Conservation (phyloP, 2,113 vertebrate genomes). For the Ovibos moschatus region DNA sequence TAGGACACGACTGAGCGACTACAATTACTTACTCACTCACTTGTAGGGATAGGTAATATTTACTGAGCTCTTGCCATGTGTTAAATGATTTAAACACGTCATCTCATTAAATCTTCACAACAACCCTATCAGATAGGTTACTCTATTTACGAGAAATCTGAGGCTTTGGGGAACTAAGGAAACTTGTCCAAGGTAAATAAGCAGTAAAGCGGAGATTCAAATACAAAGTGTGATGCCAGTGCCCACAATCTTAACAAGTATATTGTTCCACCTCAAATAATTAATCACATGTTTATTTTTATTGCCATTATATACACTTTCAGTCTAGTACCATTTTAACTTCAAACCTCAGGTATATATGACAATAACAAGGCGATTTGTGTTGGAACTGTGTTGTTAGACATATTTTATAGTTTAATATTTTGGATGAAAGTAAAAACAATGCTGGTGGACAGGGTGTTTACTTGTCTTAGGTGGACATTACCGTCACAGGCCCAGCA, state of each 20-base stretch:
- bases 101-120: not conserved
- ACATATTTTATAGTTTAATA: not conserved
- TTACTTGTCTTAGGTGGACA: not conserved
- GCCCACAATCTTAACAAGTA: not conserved
- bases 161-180: slow-evolving; percentile 12
- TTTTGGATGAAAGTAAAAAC: not conserved
- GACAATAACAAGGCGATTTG: not conserved
- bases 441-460: not conserved
- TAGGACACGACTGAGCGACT: too few relatives aligned
- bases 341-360: not conserved
- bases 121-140: not conserved
- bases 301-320: not conserved
- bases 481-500: not conserved
- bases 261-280: not conserved
- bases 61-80: not conserved
- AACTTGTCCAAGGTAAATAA: slow-evolving; percentile 9
- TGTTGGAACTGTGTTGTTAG: not conserved
- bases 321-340: not conserved
- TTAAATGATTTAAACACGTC: not conserved
- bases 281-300: not conserved
- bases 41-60: not conserved
- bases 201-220: not conserved
- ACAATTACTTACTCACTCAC: too few relatives aligned
- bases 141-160: not conserved
- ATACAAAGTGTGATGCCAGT: not conserved